Base-by-base conservation (phyloP, 2,113 vertebrate genomes). In the Pterocles burchelli region DNA sequence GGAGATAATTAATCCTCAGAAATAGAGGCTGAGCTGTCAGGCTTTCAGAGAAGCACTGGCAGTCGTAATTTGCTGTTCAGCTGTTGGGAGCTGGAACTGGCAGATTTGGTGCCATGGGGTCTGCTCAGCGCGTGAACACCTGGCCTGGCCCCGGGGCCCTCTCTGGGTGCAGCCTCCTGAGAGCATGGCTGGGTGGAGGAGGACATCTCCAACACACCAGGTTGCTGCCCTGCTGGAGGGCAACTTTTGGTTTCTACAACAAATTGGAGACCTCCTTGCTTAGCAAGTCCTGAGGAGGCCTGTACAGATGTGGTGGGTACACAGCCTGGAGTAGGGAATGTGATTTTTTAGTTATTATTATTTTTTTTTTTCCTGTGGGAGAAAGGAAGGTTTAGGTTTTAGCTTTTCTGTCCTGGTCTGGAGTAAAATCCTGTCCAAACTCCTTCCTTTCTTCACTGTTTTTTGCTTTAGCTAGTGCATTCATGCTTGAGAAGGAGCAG, bases 141-240 rank as follows among this genome's bases (percentile, higher is more conserved):
- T 11, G 3, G 26, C 57, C 46, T 24, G 6, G 2, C 6, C 15
- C 61, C 6, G n/a, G 55, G 13, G 13, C 24, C 12, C 11, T 22
- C 18, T 36, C 5, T 5, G 36, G 33, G 5, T 20, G 19, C 4
- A 4, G 15, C 16, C 21, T 67, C 17, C 34, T 4, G 45, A 24
- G 10, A 33, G 10, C 26, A 3, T 25, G 46, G 21, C 57, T 57
- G 49, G 2, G 17, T 57, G n/a, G 45, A 38, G 18, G 25, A 57
- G 43, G 54, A 46, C 0, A 1, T 16, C 33, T 59, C 17, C 45
- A 36, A 0, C 0, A 1, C 26, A 19, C 19, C 24, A 17, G 14
- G 28, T 12, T 70, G 62, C 29, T 48, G 38, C 29, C 49, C 18
- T 28, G 14, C 31, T 1, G 2, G 17, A 68, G 51, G 74, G 41